Conservation (phyloP, 2,888 invertebrate genomes). For the Leptinotarsa juncta region DNA sequence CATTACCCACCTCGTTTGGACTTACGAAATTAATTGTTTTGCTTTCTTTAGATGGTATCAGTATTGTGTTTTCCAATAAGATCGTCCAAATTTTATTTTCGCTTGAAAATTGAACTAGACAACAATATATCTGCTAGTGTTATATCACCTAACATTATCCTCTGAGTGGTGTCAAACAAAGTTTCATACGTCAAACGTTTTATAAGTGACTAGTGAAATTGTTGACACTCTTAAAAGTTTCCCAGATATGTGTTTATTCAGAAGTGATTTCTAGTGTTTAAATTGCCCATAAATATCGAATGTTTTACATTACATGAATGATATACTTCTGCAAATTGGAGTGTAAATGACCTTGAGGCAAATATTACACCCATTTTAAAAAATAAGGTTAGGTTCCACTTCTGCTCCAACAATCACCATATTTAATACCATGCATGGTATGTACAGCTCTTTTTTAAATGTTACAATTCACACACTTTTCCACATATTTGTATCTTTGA, state of each 20-base stretch:
- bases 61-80: constrained; percentile 15
- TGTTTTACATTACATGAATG: constrained; percentile 8
- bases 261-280: constrained; percentile 27
- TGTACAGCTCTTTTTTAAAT: constrained; percentile 56
- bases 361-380: constrained; percentile 65
- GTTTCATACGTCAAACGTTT: constrained; percentile 50
- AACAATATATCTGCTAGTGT: constrained; percentile 42
- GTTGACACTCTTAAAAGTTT: constrained; percentile 45
- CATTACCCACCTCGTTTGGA: constrained; percentile 48
- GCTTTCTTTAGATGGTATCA: constrained; percentile 17
- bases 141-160: constrained; percentile 51
- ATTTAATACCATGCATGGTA: constrained; percentile 64
- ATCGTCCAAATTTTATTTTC: constrained; percentile 22
- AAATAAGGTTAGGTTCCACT: constrained; percentile 64
- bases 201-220: constrained; percentile 49
- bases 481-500: constrained; percentile 39
- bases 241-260: constrained; percentile 15
- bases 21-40: constrained; percentile 19
- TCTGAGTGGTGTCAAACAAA: constrained; percentile 50
- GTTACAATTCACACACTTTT: constrained; percentile 46
- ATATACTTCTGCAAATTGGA: constrained; percentile 43
- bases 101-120: constrained; percentile 24
- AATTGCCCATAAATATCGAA: constrained; percentile 19
- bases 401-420: constrained; percentile 61
- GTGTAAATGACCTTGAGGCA: constrained; percentile 64